Evolutionary conservation across 2,113 vertebrate genomes (phyloP), one percentile per base, ranked within the genome.

Genomic region (Paratilapia polleni): DNA sequence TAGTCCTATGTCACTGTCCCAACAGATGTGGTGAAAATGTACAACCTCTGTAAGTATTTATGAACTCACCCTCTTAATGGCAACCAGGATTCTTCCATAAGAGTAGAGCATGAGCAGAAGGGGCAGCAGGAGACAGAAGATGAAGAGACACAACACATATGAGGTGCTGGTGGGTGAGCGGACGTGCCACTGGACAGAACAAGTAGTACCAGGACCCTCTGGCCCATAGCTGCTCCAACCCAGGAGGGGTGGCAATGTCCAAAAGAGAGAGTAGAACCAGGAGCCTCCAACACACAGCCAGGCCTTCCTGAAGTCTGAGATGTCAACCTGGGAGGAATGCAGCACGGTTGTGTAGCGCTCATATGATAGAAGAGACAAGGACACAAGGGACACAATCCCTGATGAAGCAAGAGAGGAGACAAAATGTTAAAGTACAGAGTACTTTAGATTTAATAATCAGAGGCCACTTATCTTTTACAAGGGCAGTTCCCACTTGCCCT

Each of bases 351-450:
- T 80, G 89, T 93, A 94, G 77, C 93, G 93, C 88, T 96, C 95
- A 8, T 95, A 95, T 4, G 95, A 95, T 61, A 96, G 93, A 41
- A 94, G 52, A 8, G 95, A 90, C 26, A 96, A 56, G 1, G 95
- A 96, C 77, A 95, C 92, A 91, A 96, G 85, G 63, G 95, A 96
- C 83, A 96, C 95, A 7, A 96, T 96, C 11, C 95, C 94, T 94
- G 6, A 6, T 26, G 19, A 24, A 60, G 10, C 10, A 80, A 47
- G 34, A 77, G 17, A 77, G n/a, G 26, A 56, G 28, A 78, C n/a
- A n/a, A n/a, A n/a, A n/a, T n/a, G n/a, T n/a, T n/a, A n/a, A 56
- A 68, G 64, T 24, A 38, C 6, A 36, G 49, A 66, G 2, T 34
- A 58, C 22, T 47, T 68, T 28, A 61, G 34, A 77, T 41, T 13